phyloP scores from a whole-genome alignment of 2,797 vertebrate species.

The Acropternis orthonyx region DNA sequence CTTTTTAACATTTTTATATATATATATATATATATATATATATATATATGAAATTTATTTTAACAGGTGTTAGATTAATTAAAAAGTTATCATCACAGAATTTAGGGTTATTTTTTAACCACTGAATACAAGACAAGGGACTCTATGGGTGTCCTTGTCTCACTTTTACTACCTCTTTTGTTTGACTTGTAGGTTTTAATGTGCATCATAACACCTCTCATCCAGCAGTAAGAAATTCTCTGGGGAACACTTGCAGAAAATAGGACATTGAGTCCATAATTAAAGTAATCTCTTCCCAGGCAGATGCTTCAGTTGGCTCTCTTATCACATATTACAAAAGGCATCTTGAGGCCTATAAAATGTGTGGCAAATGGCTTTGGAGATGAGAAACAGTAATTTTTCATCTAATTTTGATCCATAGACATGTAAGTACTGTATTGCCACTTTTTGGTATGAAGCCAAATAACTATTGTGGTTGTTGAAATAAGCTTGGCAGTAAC shows the following conservation, averaged over 20 bases:
- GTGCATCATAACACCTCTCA: slow-evolving; percentile 74
- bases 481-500: slow-evolving; percentile 75
- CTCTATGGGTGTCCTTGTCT: slow-evolving; percentile 65
- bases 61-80: slow-evolving; percentile 56
- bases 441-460: slow-evolving; percentile 74
- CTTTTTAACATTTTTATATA: slow-evolving; percentile 17
- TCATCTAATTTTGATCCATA: slow-evolving; percentile 83
- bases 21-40: no score
- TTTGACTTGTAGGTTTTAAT: slow-evolving; percentile 71
- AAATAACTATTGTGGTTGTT: slow-evolving; percentile 75
- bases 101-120: background rate
- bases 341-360: slow-evolving; percentile 83
- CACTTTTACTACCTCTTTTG: slow-evolving; percentile 61
- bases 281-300: slow-evolving; percentile 84
- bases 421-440: slow-evolving; percentile 77
- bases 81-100: slow-evolving; percentile 49
- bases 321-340: slow-evolving; percentile 84
- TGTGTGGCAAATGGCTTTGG: slow-evolving; percentile 79
- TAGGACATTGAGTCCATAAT: slow-evolving; percentile 84
- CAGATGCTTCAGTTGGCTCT: slow-evolving; percentile 83
- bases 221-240: slow-evolving; percentile 74
- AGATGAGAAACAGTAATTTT: slow-evolving; percentile 81
- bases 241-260: slow-evolving; percentile 81
- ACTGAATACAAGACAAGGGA: slow-evolving; percentile 31
- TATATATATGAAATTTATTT: slow-evolving; percentile 2